Conservation (phyloP, 2,797 vertebrate species). For the Erithacus rubecula region DNA sequence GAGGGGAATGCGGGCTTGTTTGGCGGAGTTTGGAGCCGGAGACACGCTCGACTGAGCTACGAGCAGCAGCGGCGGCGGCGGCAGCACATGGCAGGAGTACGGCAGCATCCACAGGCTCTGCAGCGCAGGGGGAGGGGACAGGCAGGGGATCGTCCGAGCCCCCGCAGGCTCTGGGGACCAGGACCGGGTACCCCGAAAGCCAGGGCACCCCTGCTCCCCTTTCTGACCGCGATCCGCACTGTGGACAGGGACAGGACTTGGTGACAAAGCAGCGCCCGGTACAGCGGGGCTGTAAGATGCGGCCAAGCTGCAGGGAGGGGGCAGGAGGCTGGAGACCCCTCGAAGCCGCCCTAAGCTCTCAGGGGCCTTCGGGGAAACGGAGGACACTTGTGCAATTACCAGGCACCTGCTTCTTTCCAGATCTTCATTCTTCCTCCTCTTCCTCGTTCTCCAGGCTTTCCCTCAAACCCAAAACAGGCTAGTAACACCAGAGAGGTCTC, state of each 20-base stretch:
- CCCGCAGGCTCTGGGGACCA: background rate
- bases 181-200: background rate
- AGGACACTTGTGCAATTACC: background rate
- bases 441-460: background rate
- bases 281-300: background rate
- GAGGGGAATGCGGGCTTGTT: conserved; percentile 66
- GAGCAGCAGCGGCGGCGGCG: conserved; percentile 70
- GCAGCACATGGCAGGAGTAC: conserved; percentile 80
- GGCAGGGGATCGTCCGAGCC: background rate
- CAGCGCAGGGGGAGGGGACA: conserved; percentile 55
- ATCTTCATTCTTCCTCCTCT: background rate
- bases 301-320: background rate
- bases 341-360: background rate
- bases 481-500: background rate
- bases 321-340: background rate
- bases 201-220: background rate
- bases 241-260: background rate
- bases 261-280: background rate
- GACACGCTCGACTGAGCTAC: conserved; percentile 75
- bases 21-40: conserved; percentile 72
- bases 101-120: conserved; percentile 51
- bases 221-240: background rate
- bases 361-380: background rate
- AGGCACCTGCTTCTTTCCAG: background rate
- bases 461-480: background rate